Evolutionary conservation across 2,113 vertebrate genomes (phyloP), one percentile per base, ranked within the genome.

Genomic region (Oncorhynchus kisutch): DNA sequence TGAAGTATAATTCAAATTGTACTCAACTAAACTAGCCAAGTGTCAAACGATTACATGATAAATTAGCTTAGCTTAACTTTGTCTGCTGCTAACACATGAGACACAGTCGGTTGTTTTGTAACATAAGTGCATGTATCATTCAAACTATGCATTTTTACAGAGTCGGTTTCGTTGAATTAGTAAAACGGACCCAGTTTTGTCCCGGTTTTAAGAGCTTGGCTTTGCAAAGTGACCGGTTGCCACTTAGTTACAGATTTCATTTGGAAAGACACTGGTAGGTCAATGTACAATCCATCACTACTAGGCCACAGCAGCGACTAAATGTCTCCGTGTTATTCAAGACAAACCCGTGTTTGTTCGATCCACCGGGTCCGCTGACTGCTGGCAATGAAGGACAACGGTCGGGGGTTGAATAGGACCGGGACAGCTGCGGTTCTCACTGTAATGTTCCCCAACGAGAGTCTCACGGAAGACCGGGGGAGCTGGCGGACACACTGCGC

Each of bases 181-280:
- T 9, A 4, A 14, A 27, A 27, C 29, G 24, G 60, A 14, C 11
- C 27, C 11, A 2, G 22, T 29, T 20, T 25, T 20, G 48, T 49
- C 48, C 48, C 48, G 9, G 7, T 5, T 11, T 4, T 27, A 66
- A 27, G 5, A 39, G 14, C 3, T 11, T 39, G 25, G 14, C 29
- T 3, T 3, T 34, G 12, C 14, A 45, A 5, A n/a, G 16, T 8
- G 27, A 3, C 67, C n/a, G 27, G 14, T 8, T 18, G n/a, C 0
- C 16, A 39, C 7, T 62, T 29, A 34, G 12, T 3, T 8, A 70
- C 78, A 25, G 3, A 78, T 85, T 87, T 48, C 4, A 6, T 13
- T 13, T 31, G 76, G 87, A 92, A 92, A 93, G 91, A 78, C 91
- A 86, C 90, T 81, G 83, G 87, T 94, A 93, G 92, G 93, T 94